Percentiles rank a stretch among this genome's conserved stretches.
Conservation (phyloP, 2,888 invertebrate species). For the Drosophila ezoana region DNA sequence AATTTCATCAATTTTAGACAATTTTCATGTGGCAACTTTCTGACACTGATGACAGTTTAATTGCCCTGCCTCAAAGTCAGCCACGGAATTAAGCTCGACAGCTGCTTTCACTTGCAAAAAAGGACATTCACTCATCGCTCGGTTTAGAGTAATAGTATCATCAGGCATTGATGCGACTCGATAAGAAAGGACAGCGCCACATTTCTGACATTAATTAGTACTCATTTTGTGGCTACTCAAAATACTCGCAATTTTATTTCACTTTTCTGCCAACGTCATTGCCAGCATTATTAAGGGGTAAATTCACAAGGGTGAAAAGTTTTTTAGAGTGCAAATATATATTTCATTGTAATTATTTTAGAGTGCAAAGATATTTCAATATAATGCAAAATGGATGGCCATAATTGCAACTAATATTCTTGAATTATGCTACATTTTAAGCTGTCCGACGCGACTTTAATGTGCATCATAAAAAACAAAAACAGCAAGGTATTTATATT, state of each 20-base stretch:
- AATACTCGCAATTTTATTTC: conserved; percentile 25
- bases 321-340: conserved; percentile 13
- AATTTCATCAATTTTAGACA: conserved; percentile 67
- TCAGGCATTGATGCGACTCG: conserved; percentile 46
- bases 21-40: conserved; percentile 49
- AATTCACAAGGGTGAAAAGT: neutral
- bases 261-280: conserved; percentile 39
- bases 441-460: too few relatives aligned
- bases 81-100: conserved; percentile 31
- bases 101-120: conserved; percentile 68
- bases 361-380: conserved; percentile 2
- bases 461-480: too few relatives aligned
- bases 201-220: conserved; percentile 69
- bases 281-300: conserved; percentile 20
- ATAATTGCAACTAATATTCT: neutral
- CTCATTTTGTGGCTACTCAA: conserved; percentile 56
- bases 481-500: too few relatives aligned
- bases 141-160: conserved; percentile 33
- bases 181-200: conserved; percentile 37
- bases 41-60: conserved; percentile 76
- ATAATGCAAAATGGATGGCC: neutral
- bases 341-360: conserved; percentile 11
- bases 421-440: too few relatives aligned
- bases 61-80: conserved; percentile 44
- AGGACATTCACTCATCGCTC: conserved; percentile 33